Evolutionary conservation across 2,113 vertebrate genomes (phyloP).

Genomic region (Aix galericulata): DNA sequence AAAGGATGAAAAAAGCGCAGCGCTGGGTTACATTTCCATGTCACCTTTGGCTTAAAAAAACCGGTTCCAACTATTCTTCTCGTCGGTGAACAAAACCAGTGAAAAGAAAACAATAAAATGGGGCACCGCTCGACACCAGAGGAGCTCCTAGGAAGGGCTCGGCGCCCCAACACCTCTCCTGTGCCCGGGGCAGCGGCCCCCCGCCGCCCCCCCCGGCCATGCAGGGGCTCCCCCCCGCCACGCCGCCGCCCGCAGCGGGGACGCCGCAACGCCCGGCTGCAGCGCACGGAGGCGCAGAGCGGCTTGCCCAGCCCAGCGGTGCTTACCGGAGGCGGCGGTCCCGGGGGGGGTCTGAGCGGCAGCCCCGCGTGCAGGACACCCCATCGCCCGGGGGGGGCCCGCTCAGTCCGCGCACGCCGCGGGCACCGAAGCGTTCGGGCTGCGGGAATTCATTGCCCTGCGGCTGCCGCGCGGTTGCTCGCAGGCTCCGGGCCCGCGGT

Average conservation of each 20-base stretch:
- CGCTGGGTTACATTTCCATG: background rate
- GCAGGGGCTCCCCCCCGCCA: background rate
- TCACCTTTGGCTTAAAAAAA: background rate
- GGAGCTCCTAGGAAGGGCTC: background rate
- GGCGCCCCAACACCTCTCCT: background rate
- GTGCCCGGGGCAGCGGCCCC: background rate
- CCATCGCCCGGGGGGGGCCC: constrained; percentile 22
- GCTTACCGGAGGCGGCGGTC: constrained; percentile 19
- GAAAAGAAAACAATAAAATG: background rate
- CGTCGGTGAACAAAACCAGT: background rate
- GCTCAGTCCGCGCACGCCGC: background rate
- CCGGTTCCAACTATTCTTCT: background rate
- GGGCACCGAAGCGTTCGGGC: background rate
- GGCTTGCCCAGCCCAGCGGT: background rate
- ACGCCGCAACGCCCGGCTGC: background rate
- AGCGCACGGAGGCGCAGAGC: background rate
- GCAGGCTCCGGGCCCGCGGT: constrained; percentile 38
- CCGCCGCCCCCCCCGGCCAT: background rate
- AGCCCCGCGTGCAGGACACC: background rate
- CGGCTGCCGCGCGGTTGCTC: background rate
- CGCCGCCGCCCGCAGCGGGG: background rate
- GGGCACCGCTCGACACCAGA: background rate
- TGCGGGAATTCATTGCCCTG: background rate
- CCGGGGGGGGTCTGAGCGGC: background rate
- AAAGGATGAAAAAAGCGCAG: background rate